A percentile compares a stretch with the other conserved stretches of the same genome.
These are phyloP conservation scores for zebrafish (Danio rerio) DNA, from an alignment of 2,113 vertebrate genomes.

Conservation along the genomic window DNA sequence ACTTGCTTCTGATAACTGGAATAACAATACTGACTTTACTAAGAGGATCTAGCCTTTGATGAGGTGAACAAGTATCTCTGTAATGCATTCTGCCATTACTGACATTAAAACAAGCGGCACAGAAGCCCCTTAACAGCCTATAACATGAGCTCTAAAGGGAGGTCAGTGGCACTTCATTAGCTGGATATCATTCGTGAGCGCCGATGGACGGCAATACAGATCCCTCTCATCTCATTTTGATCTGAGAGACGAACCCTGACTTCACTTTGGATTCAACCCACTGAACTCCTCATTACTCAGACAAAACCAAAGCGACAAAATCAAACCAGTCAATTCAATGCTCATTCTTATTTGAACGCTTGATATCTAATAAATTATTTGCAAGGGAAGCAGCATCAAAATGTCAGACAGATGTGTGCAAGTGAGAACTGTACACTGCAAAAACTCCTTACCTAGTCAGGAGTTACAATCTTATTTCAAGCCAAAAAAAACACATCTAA, in stretches of 20 bases:
- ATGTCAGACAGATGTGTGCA: not conserved
- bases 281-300: conserved; percentile 40
- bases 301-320: not conserved
- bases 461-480: no score
- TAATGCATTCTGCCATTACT: conserved; percentile 41
- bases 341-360: not conserved
- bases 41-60: conserved; percentile 24
- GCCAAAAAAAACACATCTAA: no score
- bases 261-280: conserved; percentile 11
- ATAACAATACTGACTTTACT: conserved; percentile 35
- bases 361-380: conserved; percentile 4
- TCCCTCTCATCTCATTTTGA: conserved; percentile 37
- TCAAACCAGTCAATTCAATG: not conserved
- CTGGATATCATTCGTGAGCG: conserved; percentile 20
- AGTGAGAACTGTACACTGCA: not conserved
- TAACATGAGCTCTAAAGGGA: conserved; percentile 31
- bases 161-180: conserved; percentile 37
- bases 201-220: not conserved
- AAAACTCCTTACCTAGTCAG: no score
- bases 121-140: conserved; percentile 33
- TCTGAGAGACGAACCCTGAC: conserved; percentile 22
- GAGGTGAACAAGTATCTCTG: conserved; percentile 24
- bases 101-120: conserved; percentile 44
- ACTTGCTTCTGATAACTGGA: conserved; percentile 13
- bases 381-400: conserved; percentile 16